Percentiles rank a stretch among this genome's conserved stretches.
These are phyloP conservation scores for Globicephala melas DNA, from an alignment of 2,113 vertebrate species.

Conservation along the genomic window DNA sequence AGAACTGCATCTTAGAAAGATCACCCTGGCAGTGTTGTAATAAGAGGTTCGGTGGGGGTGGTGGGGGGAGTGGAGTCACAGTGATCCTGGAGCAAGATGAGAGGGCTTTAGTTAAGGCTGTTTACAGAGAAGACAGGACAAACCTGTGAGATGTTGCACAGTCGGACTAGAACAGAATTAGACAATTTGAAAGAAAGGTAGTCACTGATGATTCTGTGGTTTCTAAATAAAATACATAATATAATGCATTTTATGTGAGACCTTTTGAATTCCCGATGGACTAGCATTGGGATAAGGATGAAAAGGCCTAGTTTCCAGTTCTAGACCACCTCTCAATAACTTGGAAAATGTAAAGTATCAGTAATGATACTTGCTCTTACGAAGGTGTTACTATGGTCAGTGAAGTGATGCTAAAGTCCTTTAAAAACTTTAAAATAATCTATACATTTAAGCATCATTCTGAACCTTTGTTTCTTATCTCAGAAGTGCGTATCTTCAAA, in stretches of 20 bases:
- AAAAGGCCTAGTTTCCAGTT: background rate
- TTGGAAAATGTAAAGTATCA: background rate
- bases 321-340: background rate
- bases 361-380: background rate
- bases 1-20: background rate
- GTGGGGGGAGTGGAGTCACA: background rate
- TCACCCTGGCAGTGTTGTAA: background rate
- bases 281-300: background rate
- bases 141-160: background rate
- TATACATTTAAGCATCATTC: background rate
- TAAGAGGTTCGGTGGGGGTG: background rate
- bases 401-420: background rate
- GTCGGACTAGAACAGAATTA: background rate
- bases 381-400: background rate
- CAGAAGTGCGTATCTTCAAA: background rate
- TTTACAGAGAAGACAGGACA: background rate
- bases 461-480: background rate
- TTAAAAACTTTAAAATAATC: background rate
- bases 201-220: background rate
- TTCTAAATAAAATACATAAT: conserved; percentile 3
- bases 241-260: background rate
- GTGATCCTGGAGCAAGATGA: background rate
- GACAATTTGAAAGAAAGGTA: background rate
- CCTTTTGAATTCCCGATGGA: background rate
- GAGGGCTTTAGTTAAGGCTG: background rate